A percentile compares a stretch with the other conserved stretches of the same genome.
Conservation (phyloP, 2,888 invertebrate genomes). For the Siphlonurus alternatus region DNA sequence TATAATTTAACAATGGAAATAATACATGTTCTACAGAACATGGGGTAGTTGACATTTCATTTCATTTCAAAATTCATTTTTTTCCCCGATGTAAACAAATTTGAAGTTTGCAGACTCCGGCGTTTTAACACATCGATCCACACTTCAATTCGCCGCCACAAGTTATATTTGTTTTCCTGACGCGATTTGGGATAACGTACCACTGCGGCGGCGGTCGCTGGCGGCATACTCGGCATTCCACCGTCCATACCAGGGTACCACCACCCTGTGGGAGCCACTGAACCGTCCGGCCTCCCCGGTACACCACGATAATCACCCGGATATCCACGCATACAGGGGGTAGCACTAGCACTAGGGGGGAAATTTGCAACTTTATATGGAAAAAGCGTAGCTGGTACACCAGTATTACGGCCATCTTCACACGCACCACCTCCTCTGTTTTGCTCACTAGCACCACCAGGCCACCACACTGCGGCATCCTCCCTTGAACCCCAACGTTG, state of each 20-base stretch:
- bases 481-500: slow-evolving; percentile 46
- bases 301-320: slow-evolving; percentile 5
- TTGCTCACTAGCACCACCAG: slow-evolving; percentile 29
- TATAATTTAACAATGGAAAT: too few relatives aligned
- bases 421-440: not conserved
- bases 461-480: slow-evolving; percentile 38
- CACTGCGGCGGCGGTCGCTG: slow-evolving; percentile 11
- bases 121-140: not conserved
- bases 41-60: too few relatives aligned
- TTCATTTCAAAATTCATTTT: too few relatives aligned
- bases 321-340: slow-evolving; percentile 11
- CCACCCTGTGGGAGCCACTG: slow-evolving; percentile 12
- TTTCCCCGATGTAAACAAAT: too few relatives aligned
- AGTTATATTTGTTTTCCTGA: not conserved
- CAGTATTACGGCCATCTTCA: not conserved
- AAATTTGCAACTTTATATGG: slow-evolving; percentile 4
- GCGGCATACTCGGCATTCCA: slow-evolving; percentile 13
- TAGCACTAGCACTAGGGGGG: slow-evolving; percentile 2
- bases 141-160: not conserved
- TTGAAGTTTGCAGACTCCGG: too few relatives aligned
- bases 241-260: slow-evolving; percentile 14
- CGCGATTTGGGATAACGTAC: slow-evolving; percentile 10
- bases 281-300: slow-evolving; percentile 7
- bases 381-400: not conserved
- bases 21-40: too few relatives aligned